A percentile compares a stretch with the other conserved stretches of the same genome.
Evolutionary conservation across 2,888 invertebrate species (phyloP).

Genomic region (Drymonia ruficornis): DNA sequence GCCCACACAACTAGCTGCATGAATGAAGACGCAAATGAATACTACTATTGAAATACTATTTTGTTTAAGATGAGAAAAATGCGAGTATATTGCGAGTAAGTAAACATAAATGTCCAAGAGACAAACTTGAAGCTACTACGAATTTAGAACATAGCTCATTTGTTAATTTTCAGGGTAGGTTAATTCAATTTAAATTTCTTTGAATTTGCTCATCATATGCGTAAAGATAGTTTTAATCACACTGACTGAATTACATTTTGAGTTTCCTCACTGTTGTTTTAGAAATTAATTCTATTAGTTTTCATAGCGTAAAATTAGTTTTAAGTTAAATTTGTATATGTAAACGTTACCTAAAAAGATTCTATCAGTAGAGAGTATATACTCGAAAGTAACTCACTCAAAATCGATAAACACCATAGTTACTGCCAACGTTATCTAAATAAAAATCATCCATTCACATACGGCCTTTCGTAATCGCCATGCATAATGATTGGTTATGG

Average conservation of each 20-base stretch:
- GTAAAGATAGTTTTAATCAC: no score
- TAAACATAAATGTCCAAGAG: not conserved
- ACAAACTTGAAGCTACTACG: no score
- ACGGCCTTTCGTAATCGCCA: not conserved
- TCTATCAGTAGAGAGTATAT: not conserved
- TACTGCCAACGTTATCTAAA: not conserved
- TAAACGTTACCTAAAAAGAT: no score
- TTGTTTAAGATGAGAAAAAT: not conserved
- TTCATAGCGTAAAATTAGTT: no score
- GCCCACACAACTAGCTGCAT: not conserved
- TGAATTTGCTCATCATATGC: no score
- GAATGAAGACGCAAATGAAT: not conserved
- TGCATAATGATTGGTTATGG: not conserved
- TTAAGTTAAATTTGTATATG: no score
- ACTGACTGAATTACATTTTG: no score
- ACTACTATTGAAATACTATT: not conserved
- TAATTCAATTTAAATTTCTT: no score
- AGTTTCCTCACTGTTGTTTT: no score
- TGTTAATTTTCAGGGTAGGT: no score
- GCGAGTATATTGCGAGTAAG: not conserved
- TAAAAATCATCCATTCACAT: constrained; percentile 1
- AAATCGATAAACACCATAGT: not conserved
- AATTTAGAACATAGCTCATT: no score
- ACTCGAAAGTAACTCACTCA: not conserved
- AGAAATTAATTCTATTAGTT: no score